Base-by-base conservation (phyloP, 2,888 invertebrate species). In the Spialia ferax region DNA sequence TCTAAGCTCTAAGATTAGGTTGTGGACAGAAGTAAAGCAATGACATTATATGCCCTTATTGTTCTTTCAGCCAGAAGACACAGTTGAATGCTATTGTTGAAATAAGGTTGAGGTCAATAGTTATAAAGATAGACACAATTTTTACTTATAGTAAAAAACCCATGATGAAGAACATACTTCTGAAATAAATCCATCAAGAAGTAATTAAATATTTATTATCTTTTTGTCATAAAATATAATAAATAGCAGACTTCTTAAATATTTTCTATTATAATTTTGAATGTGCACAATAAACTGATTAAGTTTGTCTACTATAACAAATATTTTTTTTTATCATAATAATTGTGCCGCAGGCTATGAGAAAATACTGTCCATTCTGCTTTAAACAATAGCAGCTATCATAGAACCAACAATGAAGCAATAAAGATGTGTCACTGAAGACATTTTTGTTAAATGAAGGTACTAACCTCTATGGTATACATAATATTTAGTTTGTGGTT, bases 11-110 rank as follows among this genome's bases (percentile, higher is more conserved):
- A 45, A 66, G 66, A 66, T 66, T 60, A 66, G 15, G 20, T 60
- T 23, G 60, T 54, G 48, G 66, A 60, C 60, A 60, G n/a, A 60
- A 54, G 60, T 66, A 60, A 60, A 55, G 45, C 29, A 66, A 66
- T 54, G 60, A 66, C 52, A 60, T 66, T 54, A 60, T 15, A 52
- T 42, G 59, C 10, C 29, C 50, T 59, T 48, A 50, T 29, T 54
- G 54, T 42, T 60, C 60, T 32, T 54, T 60, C 20, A 32, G 22
- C 18, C 20, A 15, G 52, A 45, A 55, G 42, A 45, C 35, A 57
- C 23, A 0, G 6, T n/a, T 10, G 18, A 50, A 26, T 22, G 38
- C 52, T 59, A 56, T 48, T 42, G 20, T 50, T 38, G 15, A 26
- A 8, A 13, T 56, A 20, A 64, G 45, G 15, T 35, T 45, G 29